These are phyloP conservation scores for Sternotherus odoratus DNA, from an alignment of 2,797 vertebrate genomes.

Conservation along the genomic window DNA sequence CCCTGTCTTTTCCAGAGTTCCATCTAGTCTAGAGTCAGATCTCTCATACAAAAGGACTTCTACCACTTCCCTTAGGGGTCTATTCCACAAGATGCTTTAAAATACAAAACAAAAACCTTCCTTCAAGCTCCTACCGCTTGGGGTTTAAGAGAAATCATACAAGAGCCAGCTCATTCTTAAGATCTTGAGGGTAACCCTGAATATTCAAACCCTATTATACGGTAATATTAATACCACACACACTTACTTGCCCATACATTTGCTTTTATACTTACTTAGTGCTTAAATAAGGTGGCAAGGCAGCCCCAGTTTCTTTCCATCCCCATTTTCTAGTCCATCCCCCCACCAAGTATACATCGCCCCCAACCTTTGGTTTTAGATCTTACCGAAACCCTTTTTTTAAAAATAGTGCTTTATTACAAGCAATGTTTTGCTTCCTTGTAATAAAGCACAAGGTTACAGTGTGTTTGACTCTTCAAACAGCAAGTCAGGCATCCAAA, in stretches of 20 bases:
- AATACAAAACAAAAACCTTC: background rate
- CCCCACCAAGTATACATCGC: background rate
- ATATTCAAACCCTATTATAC: background rate
- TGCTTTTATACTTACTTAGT: background rate
- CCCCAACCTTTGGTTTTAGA: background rate
- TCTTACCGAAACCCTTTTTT: background rate
- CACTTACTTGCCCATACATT: accelerated
- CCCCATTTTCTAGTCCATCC: background rate
- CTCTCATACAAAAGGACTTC: background rate
- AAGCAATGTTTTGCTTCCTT: background rate
- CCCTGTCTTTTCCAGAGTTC: background rate
- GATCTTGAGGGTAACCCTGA: background rate
- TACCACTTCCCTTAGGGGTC: background rate
- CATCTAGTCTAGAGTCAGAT: background rate
- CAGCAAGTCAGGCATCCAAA: background rate
- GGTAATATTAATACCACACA: background rate
- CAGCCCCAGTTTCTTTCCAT: background rate
- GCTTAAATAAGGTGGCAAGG: accelerated
- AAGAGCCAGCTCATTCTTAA: background rate
- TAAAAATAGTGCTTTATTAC: background rate
- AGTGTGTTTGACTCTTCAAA: background rate
- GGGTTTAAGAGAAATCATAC: background rate
- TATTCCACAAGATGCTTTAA: background rate
- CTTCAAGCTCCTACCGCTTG: background rate
- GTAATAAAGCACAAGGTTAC: background rate